Base-by-base conservation (phyloP, 2,113 vertebrate species). In the Ammospiza nelsoni region DNA sequence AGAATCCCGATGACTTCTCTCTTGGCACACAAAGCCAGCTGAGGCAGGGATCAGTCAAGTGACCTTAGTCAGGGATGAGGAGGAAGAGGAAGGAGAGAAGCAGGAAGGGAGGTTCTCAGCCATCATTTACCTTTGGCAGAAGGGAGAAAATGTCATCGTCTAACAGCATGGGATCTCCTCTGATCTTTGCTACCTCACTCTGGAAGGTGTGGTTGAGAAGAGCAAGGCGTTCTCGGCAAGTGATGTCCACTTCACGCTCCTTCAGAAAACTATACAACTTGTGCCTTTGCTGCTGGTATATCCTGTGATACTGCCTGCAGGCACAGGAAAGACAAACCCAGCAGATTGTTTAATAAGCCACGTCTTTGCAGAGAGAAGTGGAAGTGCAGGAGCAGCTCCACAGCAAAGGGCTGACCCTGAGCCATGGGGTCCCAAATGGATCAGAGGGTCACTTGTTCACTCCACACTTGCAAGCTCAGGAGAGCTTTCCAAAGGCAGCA, bases 61-160 rank as follows among this genome's bases (percentile, higher is more conserved):
- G 66, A 82, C 66, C 37, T 83, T 37, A 54, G 31, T 67, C 12
- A 28, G 24, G 14, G 41, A 86, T 5, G 20, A 84, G 35, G 20
- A 79, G 35, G 12, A 79, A 41, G 23, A 87, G 24, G 24, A 84
- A 3, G 43, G 68, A 9, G 21, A 87, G 9, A 33, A 80, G 49
- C 15, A 93, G 25, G 55, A 62, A 71, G 14, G 29, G 12, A 35
- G 13, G n/a, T 48, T 66, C 73, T 69, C n/a, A 29, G 61, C n/a
- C 39, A 24, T 11, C 15, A 33, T 97, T 97, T 94, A 99, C 99
- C 98, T 96, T 83, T 1, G 98, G 98, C 58, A 98, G 97, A 19
- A 99, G n/a, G 5, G 88, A 96, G 87, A 99, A 98, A 87, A 98
- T 54, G 18, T 91, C 87, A 51, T 96, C 61, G 4, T 94, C 85